These are phyloP conservation scores for Zaprionus obscuricornis DNA, from an alignment of 2,888 invertebrate genomes.

Conservation along the genomic window DNA sequence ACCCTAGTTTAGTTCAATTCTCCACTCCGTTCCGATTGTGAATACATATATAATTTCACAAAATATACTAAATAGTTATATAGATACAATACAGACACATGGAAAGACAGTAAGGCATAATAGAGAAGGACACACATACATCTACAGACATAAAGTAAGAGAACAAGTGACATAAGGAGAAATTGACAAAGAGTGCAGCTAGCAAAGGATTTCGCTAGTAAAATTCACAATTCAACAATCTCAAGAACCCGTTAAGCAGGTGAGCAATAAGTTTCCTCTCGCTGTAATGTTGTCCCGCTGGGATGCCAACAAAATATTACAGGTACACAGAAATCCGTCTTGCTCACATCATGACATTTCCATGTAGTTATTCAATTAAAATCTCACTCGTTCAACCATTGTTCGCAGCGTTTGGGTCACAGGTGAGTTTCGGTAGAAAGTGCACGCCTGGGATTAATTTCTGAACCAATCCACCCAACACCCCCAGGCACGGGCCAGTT, in stretches of 20 bases:
- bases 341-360: conserved; percentile 28
- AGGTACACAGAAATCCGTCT: conserved; percentile 31
- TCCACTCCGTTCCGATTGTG: conserved; percentile 19
- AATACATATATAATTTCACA: conserved; percentile 25
- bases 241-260: conserved; percentile 12
- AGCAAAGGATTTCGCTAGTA: conserved; percentile 8
- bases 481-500: not conserved
- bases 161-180: not conserved
- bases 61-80: conserved; percentile 19
- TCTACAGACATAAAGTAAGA: not conserved
- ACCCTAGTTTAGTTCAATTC: conserved; percentile 13
- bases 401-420: conserved; percentile 10
- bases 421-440: conserved; percentile 42
- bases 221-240: conserved; percentile 2
- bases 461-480: not conserved
- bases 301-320: not conserved
- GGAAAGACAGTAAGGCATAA: no score
- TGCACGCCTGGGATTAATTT: conserved; percentile 70
- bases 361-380: conserved; percentile 70
- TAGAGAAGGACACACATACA: not conserved
- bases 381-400: conserved; percentile 44
- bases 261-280: conserved; percentile 18
- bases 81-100: not conserved
- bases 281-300: not conserved
- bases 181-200: not conserved